Evolutionary conservation across 2,888 invertebrate genomes (phyloP), one percentile per base, ranked within the genome.

Genomic region (Eupithecia tripunctaria): DNA sequence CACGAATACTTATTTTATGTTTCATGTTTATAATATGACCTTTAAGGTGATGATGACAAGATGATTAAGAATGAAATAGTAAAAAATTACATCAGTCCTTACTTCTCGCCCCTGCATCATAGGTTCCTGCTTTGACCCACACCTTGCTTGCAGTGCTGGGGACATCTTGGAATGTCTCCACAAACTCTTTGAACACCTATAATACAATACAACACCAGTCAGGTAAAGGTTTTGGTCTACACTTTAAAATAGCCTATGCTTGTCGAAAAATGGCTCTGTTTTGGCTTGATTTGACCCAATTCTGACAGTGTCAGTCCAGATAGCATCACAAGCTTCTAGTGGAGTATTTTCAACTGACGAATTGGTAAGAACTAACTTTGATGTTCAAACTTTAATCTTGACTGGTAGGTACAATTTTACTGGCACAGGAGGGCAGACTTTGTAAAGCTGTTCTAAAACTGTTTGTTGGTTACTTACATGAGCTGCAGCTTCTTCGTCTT

Each of bases 41-140:
- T 43, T 18, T 6, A 47, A n/a, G n/a, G n/a, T 0, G n/a, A 21
- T n/a, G n/a, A n/a, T n/a, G 10, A 51, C 21, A 51, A 8, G 7
- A 51, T 1, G n/a, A 47, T 51, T 21, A 21, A 21, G 2, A 21
- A 51, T 51, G 0, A 51, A 47, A 10, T 21, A n/a, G 2, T 32
- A 15, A 32, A 18, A 6, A 60, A 29, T 21, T 36, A 36, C n/a
- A n/a, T n/a, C n/a, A n/a, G 67, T 66, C 63, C 96, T 95, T 94
- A 97, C 98, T 97, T 95, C 98, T 95, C 77, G 98, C 97, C 36
- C 98, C 98, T 67, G 98, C 98, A 96, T 99, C 98, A 84, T 99
- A 99, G 0, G 99, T 98, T 70, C 99, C 99, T 72, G 99, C 99
- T 92, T 99, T 98, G 8, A 99, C 98, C 98, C 99, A 99, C 62